These are phyloP conservation scores for Dendrocopos noguchii DNA, from an alignment of 2,113 vertebrate genomes.

Conservation along the genomic window DNA sequence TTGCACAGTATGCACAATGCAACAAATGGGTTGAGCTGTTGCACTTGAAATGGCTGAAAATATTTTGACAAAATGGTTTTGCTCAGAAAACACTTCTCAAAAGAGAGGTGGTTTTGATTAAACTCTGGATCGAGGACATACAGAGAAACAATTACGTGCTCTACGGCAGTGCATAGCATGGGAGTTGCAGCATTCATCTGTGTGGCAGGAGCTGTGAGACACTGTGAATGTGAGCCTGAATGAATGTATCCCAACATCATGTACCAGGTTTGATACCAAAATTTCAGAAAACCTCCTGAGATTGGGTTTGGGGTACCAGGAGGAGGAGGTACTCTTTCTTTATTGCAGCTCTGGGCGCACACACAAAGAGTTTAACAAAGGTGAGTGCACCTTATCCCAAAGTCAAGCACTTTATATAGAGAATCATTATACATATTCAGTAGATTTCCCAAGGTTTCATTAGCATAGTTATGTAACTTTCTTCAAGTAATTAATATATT, in stretches of 20 bases:
- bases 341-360: no score
- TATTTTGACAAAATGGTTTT: conserved; percentile 34
- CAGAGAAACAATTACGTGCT: neutral
- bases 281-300: no score
- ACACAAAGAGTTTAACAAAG: no score
- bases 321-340: no score
- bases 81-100: conserved; percentile 2
- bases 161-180: neutral
- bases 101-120: neutral
- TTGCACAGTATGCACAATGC: neutral
- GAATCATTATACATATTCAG: no score
- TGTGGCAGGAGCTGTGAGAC: neutral
- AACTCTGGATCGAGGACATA: neutral
- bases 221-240: neutral
- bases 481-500: no score
- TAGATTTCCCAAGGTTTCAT: no score
- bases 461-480: no score
- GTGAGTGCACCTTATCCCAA: no score
- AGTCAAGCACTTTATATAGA: no score
- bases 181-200: neutral
- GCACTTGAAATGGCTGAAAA: conserved; percentile 14
- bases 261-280: no score
- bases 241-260: neutral
- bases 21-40: conserved; percentile 2
- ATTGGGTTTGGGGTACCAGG: no score